Conservation (phyloP, 2,797 vertebrate genomes). For the Micromesistius poutassou region DNA sequence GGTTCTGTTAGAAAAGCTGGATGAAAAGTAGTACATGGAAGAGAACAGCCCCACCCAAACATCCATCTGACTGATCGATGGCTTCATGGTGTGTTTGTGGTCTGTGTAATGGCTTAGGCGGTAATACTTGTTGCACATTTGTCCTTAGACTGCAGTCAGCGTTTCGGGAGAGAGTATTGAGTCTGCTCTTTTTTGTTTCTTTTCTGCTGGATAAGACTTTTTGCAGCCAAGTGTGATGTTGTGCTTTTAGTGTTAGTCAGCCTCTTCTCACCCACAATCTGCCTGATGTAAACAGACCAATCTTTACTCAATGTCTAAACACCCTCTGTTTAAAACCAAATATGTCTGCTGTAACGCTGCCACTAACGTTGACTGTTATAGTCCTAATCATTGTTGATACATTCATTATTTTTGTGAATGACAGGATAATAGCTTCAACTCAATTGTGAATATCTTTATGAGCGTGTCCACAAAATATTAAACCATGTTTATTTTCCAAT, state of each 20-base stretch:
- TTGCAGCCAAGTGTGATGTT: background rate
- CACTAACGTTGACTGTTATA: background rate
- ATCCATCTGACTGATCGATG: background rate
- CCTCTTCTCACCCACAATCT: background rate
- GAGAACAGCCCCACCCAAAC: conserved; percentile 2
- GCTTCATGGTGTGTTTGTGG: background rate
- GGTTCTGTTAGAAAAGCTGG: background rate
- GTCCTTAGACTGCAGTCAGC: background rate
- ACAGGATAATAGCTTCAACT: background rate
- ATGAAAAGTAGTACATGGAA: background rate
- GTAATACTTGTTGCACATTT: conserved; percentile 1
- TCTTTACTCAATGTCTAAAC: no score
- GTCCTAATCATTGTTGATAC: background rate
- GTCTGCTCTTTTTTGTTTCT: background rate
- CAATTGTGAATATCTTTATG: background rate
- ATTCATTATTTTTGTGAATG: background rate
- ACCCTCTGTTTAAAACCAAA: background rate
- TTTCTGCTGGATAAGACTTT: background rate
- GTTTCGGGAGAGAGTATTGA: background rate
- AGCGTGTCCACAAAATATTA: background rate
- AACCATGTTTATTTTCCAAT: background rate
- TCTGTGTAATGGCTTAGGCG: background rate
- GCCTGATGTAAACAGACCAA: background rate
- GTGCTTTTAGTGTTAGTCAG: background rate
- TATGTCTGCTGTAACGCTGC: background rate